Conservation (phyloP, 1,140 invertebrate genomes). For the Alviniconcha marisindica region DNA sequence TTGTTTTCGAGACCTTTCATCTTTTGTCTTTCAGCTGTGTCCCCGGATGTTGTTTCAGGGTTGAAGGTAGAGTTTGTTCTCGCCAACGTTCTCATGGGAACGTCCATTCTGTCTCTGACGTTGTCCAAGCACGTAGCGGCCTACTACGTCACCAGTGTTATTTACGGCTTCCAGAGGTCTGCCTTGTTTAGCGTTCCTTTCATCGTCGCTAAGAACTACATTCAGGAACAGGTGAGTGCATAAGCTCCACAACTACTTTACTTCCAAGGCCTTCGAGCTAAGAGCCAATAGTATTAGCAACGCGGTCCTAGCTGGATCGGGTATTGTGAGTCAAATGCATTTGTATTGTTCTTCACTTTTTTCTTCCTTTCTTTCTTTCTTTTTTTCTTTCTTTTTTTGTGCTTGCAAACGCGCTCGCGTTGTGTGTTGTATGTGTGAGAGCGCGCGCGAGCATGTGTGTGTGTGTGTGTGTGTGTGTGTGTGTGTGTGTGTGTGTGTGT, state of each 20-base stretch:
- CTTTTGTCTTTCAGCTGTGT: too few species aligned
- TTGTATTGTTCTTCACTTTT: too few species aligned
- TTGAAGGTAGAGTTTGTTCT: neutral
- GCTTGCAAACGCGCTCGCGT: too few species aligned
- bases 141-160: neutral
- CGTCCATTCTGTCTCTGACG: neutral
- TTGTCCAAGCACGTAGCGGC: neutral
- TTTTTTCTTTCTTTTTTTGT: too few species aligned
- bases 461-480: neutral
- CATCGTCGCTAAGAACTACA: neutral
- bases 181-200: neutral
- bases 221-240: conserved; percentile 2
- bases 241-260: neutral
- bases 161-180: conserved; percentile 8
- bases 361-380: too few species aligned
- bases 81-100: neutral
- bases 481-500: neutral
- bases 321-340: neutral
- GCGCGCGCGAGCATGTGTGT: too few species aligned
- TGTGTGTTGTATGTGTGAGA: too few species aligned
- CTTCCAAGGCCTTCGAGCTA: too few species aligned
- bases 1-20: too few species aligned
- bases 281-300: too few species aligned
- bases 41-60: neutral
- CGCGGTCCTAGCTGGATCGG: neutral